Base-by-base conservation (phyloP, 2,797 vertebrate species). In the Ctenochaetus hawaiiensis region DNA sequence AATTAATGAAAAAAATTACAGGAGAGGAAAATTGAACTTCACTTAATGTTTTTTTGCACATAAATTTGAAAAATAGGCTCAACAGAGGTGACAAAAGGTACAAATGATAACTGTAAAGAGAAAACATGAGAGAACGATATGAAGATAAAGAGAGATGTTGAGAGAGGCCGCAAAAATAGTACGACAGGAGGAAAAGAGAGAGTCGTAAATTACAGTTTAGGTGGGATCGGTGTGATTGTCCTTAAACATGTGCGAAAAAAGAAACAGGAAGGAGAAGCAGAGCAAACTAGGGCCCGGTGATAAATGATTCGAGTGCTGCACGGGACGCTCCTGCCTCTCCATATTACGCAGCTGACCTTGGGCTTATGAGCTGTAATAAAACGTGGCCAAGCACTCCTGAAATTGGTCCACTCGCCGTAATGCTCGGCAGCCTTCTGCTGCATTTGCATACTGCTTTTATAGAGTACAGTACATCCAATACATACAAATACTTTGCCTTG, bases 291-390 rank as follows among this genome's bases (percentile, higher is more conserved):
- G 77, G 72, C 49, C 44, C 51, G 70, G 71, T 95, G 94, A 95
- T 94, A 87, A 94, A 95, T 92, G 93, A 92, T 92, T 80, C 66
- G 66, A 78, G 76, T 51, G 67, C 88, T 82, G 85, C 84, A 78
- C 48, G 48, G 88, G 84, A 92, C 74, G 83, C 80, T 84, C 77
- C 74, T 26, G 84, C 89, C 83, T 92, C 90, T 93, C 94, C 93
- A 91, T 95, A 91, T 92, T 89, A 85, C 60, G 90, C 85, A 70
- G 90, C 92, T 94, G 95, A 96, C 95, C 95, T 96, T 95, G 95
- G 87, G 88, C 92, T 95, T 94, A 95, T 93, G 93, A 94, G 94
- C 89, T 86, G 92, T 92, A 94, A 94, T 95, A 95, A 95, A 95
- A 93, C 80, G 91, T 91, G 84, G 83, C 91, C 93, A 87, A 91